phyloP scores from a whole-genome alignment of 2,113 vertebrate species.

The Trochalopteron elliotii region DNA sequence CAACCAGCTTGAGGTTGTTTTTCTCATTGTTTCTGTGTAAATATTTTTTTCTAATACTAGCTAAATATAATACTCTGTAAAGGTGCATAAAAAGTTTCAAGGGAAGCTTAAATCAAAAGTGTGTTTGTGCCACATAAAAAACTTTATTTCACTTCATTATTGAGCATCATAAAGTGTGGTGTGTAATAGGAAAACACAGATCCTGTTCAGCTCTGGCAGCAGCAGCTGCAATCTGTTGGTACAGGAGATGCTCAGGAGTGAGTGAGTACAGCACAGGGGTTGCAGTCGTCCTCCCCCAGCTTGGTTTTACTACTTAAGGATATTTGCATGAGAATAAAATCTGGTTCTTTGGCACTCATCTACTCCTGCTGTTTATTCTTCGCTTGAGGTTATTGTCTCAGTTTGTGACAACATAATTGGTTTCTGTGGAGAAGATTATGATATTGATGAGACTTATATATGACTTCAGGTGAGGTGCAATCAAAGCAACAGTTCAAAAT shows the following conservation, averaged over 20 bases:
- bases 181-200: neutral
- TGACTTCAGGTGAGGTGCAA: conserved; percentile 57
- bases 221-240: neutral
- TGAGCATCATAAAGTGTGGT: neutral
- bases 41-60: neutral
- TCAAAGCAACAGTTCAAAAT: conserved; percentile 27
- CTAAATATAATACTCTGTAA: neutral
- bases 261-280: neutral
- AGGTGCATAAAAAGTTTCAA: neutral
- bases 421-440: conserved; percentile 66
- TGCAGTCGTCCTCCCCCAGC: neutral
- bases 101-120: neutral
- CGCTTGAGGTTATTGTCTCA: conserved; percentile 61
- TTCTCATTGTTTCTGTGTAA: neutral
- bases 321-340: conserved; percentile 63
- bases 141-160: neutral
- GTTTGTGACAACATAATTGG: conserved; percentile 63
- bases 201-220: neutral
- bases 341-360: conserved; percentile 52
- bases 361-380: conserved; percentile 63
- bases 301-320: conserved; percentile 41
- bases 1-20: neutral
- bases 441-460: conserved; percentile 55
- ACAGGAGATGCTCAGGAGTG: neutral
- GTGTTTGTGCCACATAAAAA: neutral